These are phyloP conservation scores for Piaya cayana DNA, from an alignment of 2,113 vertebrate species.

Conservation along the genomic window DNA sequence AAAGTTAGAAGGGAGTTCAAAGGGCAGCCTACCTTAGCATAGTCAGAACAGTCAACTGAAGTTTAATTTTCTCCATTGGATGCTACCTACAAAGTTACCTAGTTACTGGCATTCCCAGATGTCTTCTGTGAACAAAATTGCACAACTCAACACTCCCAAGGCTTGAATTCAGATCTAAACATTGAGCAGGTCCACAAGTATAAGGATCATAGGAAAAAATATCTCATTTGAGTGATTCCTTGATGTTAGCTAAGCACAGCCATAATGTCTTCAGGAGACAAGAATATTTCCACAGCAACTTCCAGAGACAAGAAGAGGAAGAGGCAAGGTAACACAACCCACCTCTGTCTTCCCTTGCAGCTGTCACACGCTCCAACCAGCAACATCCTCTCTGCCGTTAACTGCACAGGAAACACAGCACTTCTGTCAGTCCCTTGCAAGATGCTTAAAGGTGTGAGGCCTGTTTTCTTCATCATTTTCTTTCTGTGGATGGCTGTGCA, in stretches of 20 bases:
- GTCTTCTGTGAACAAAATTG: neutral
- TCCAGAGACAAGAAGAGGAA: neutral
- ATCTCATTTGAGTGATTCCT: neutral
- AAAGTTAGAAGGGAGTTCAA: neutral
- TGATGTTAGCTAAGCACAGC: neutral
- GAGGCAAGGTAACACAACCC: neutral
- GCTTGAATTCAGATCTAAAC: neutral
- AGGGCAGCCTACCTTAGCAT: neutral
- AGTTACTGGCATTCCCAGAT: neutral
- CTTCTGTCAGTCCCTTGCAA: neutral
- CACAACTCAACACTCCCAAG: neutral
- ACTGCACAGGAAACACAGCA: neutral
- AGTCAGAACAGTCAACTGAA: neutral
- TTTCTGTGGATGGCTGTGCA: neutral
- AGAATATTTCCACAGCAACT: neutral
- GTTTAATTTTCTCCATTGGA: neutral
- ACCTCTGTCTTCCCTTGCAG: neutral
- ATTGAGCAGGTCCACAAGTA: neutral
- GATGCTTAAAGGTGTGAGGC: neutral
- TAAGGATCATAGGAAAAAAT: neutral
- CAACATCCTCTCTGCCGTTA: neutral
- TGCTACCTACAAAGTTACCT: neutral
- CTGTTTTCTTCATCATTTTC: neutral
- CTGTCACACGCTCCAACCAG: rapidly evolving
- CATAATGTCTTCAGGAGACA: neutral